Evolutionary conservation across 1,140 invertebrate genomes (phyloP), one percentile per base, ranked within the genome.

Genomic region (Lutraria rhynchaena): DNA sequence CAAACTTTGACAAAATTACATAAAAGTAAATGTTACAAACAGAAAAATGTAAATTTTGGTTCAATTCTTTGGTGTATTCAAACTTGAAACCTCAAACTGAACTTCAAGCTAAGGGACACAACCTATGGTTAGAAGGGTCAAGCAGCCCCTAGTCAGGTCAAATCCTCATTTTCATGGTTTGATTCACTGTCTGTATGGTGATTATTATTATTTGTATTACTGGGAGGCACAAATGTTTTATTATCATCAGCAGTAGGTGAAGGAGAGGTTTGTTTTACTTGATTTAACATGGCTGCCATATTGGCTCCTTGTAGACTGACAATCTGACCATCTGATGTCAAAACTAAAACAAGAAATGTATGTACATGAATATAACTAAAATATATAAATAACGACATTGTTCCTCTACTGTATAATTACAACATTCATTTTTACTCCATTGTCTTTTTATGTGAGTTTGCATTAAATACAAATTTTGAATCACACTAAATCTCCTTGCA

Each of bases 261-360:
- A 11, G 65, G 65, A 49, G 71, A 60, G 4, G 71, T 60, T 35
- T 60, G 71, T 35, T 80, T 80, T 35, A 80, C 63, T 57, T 69
- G 53, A 35, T 53, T 44, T 27, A 69, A 60, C 57, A 85, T 69
- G 29, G 75, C 44, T 15, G 70, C 29, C n/a, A 82, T 60, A 24
- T 73, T 78, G 2, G 60, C 74, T 31, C 69, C 75, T 27, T 58
- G 80, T 9, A 70, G 37, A 37, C 53, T 53, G 13, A 82, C 73
- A 11, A 84, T 46, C 63, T 86, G 85, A 41, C 85, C 85, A 63
- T 84, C 83, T 44, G 80, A 49, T 63, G 81, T 83, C 22, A 86
- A 61, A 70, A 84, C 85, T 84, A 70, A 75, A 80, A 70, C 2
- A 9, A 70, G 15, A 61, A 65, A 55, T 49, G 24, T 27, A 70